These are phyloP conservation scores for Ectemnius continuus DNA, from an alignment of 2,888 invertebrate species.

Conservation along the genomic window DNA sequence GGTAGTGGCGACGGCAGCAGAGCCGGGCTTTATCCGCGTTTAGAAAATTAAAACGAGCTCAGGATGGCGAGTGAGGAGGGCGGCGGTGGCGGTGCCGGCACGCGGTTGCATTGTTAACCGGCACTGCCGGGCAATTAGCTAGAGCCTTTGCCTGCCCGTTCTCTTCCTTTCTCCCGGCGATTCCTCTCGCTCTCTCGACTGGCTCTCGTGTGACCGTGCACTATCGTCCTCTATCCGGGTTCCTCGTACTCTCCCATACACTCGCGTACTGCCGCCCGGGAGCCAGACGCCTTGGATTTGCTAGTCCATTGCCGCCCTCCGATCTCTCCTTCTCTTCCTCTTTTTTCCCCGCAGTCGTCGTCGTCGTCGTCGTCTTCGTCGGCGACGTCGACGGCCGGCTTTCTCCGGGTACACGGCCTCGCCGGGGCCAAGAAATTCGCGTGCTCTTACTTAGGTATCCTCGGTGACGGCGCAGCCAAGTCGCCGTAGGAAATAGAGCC, in stretches of 20 bases:
- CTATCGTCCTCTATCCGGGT: conserved; percentile 38
- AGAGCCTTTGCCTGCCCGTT: conserved; percentile 35
- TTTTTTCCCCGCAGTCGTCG: conserved; percentile 27
- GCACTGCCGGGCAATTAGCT: conserved; percentile 55
- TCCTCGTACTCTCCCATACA: conserved; percentile 20
- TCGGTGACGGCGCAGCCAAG: conserved; percentile 52
- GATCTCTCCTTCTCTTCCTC: conserved; percentile 35
- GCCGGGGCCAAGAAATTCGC: conserved; percentile 56
- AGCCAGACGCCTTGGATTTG: conserved; percentile 54
- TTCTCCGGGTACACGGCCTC: not conserved
- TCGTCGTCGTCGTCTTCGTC: conserved; percentile 27
- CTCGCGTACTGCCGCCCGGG: conserved; percentile 24
- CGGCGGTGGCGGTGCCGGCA: conserved; percentile 33
- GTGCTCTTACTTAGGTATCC: conserved; percentile 34
- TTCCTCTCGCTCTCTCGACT: conserved; percentile 5
- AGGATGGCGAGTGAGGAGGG: conserved; percentile 24
- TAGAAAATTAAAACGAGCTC: conserved; percentile 62
- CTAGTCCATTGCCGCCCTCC: conserved; percentile 31
- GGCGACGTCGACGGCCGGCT: conserved; percentile 15
- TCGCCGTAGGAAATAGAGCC: conserved; percentile 68
- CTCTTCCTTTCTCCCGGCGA: conserved; percentile 11
- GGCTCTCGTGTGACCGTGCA: not conserved
- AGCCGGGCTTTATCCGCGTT: conserved; percentile 50
- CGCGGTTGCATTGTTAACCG: conserved; percentile 56
- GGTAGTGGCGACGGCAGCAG: no score